Percentiles rank a stretch among this genome's conserved stretches.
Evolutionary conservation across 2,888 invertebrate species (phyloP).

Genomic region (Epinotia bilunana): DNA sequence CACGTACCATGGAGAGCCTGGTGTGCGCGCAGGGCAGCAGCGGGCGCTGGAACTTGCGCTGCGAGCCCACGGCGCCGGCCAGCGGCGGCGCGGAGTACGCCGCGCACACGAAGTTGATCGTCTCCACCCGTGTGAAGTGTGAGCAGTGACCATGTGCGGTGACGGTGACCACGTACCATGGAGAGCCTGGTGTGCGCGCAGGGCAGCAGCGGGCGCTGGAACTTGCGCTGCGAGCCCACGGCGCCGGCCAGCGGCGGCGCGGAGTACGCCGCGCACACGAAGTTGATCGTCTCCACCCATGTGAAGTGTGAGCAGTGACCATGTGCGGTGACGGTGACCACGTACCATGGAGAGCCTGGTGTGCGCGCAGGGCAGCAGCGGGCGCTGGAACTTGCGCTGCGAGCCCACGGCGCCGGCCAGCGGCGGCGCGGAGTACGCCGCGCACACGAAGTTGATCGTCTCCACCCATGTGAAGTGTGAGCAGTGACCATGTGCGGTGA

Average conservation of each 20-base stretch:
- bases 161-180: conserved; percentile 37
- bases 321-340: no score
- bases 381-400: conserved; percentile 97
- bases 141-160: conserved; percentile 48
- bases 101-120: conserved; percentile 98
- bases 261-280: conserved; percentile 98
- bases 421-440: conserved; percentile 97
- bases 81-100: conserved; percentile 98
- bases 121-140: conserved; percentile 90
- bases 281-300: conserved; percentile 99
- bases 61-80: conserved; percentile 96
- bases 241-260: conserved; percentile 97
- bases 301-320: conserved; percentile 58
- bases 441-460: conserved; percentile 98
- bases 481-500: no score
- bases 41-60: conserved; percentile 97
- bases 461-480: conserved; percentile 92
- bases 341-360: conserved; percentile 83
- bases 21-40: conserved; percentile 97
- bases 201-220: conserved; percentile 97
- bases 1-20: neutral
- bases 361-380: conserved; percentile 96
- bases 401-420: conserved; percentile 97
- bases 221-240: conserved; percentile 97
- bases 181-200: conserved; percentile 95